Base-by-base conservation (phyloP, 2,888 invertebrate genomes). In the Noctua comes region DNA sequence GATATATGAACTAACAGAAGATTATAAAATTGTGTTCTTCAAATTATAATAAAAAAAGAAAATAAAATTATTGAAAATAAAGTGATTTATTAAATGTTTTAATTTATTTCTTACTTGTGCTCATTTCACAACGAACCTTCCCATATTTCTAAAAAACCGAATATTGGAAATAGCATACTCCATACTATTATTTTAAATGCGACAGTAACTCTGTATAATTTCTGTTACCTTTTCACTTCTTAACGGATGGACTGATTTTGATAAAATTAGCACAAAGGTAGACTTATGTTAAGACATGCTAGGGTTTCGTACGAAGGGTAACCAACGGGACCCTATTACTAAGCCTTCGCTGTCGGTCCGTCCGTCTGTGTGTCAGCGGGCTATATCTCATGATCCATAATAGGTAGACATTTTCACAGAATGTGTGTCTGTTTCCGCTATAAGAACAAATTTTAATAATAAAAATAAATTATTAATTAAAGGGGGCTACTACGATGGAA, bases 11-110 rank as follows among this genome's bases (percentile, higher is more conserved):
- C 64, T 91, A 92, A 92, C 86, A 88, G 86, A 85, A 82, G 87
- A 85, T 85, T 90, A 91, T 93, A 92, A 93, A 93, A 92, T 90
- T 91, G 92, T 93, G 92, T 91, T 93, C 93, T 93, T 91, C 91
- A 91, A 90, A 90, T 89, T 92, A 91, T 89, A 86, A 90, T 91
- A 92, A 91, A 91, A 89, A 84, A 87, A 86, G 8, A 89, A 90
- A 82, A 91, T 93, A 92, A 93, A 64, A 92, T 85, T 87, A 89
- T 88, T 87, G 83, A 90, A 85, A 92, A 93, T 93, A 93, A 94
- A 94, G 89, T 89, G 87, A 89, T 93, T 93, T 94, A 94, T 90
- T 93, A 93, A 93, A 93, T 89, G 88, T 90, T 88, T 88, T 77
- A 72, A 77, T 87, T 88, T 80, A 76, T 82, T 84, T 78, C n/a